Evolutionary conservation across 2,888 invertebrate genomes (phyloP), one percentile per base, ranked within the genome.

Genomic region (Zhuqinia jingwanae): DNA sequence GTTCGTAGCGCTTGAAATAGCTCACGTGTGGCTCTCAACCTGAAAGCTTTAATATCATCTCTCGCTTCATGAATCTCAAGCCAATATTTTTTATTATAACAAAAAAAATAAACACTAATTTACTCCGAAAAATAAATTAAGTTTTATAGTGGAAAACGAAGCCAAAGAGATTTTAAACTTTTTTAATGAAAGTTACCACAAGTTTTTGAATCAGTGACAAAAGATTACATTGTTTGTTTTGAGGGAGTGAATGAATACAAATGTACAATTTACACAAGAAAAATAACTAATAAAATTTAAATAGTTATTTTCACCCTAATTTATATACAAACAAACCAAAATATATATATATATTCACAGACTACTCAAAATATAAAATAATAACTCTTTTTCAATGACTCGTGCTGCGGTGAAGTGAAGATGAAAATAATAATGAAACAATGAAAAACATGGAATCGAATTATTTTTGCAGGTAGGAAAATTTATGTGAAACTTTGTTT

Each of bases 1-100:
- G 50, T 47, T 85, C 70, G 85, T 80, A 85, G 73, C 85, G 85
- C 85, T 70, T 85, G 79, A 85, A 85, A 85, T 78, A 70, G 56
- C 73, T 85, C 85, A 85, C 85, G 85, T 85, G 85, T 80, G 73
- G 36, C 79, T 79, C 80, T 80, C 80, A 80, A 80, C 85, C 85
- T 85, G 85, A 85, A 85, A 85, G 58, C 85, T 78, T 85, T 85
- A 78, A 79, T 68, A 60, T 45, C 47, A 68, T 79, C 77, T 85
- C 70, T 78, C 84, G 84, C 78, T 85, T 79, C 70, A 78, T 73
- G 70, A 60, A 83, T 76, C 84, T 68, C 84, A 68, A 65, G 75
- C 60, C 70, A 56, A 84, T 53, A 79, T 47, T 45, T 45, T 70
- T 42, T n/a, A 20, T 17, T n/a, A 65, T 17, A 17, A 36, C 20